phyloP scores from a whole-genome alignment of 2,113 vertebrate genomes.

The Turnix velox region DNA sequence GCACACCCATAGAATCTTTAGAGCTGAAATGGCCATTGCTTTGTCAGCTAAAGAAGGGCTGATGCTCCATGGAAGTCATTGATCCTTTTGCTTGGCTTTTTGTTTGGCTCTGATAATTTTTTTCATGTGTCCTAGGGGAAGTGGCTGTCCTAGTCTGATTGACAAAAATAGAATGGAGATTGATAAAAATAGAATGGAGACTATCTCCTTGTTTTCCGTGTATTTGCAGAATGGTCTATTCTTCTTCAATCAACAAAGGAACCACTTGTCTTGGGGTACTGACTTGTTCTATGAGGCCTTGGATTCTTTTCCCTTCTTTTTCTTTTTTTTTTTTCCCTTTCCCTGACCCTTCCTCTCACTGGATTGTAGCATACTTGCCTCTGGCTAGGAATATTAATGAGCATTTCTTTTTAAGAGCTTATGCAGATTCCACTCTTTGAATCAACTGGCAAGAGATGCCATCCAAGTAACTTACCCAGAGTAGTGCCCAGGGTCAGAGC shows the following conservation, averaged over 20 bases:
- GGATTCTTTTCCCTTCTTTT: neutral
- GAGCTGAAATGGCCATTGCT: neutral
- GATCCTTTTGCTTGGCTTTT: neutral
- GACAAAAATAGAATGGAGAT: slow-evolving; percentile 51
- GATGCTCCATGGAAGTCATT: neutral
- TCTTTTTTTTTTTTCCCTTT: neutral
- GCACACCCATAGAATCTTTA: neutral
- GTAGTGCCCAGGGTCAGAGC: slow-evolving; percentile 9
- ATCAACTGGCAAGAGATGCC: slow-evolving; percentile 45
- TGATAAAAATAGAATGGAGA: slow-evolving; percentile 57
- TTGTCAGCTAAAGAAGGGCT: neutral
- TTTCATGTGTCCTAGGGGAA: neutral
- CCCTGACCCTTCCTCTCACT: slow-evolving; percentile 30
- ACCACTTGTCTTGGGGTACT: slow-evolving; percentile 36
- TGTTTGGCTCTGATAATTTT: slow-evolving; percentile 4
- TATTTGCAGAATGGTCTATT: slow-evolving; percentile 48
- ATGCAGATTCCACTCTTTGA: slow-evolving; percentile 52
- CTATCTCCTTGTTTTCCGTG: slow-evolving; percentile 40
- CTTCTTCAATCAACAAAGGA: slow-evolving; percentile 47
- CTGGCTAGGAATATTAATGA: slow-evolving; percentile 66
- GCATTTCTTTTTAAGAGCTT: slow-evolving; percentile 59
- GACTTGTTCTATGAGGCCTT: slow-evolving; percentile 43
- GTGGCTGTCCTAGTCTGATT: neutral
- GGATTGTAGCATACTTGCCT: slow-evolving; percentile 52
- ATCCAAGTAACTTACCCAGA: slow-evolving; percentile 50